Evolutionary conservation across 2,797 vertebrate species (phyloP).

Genomic region (Neosilurus mollespiculum): DNA sequence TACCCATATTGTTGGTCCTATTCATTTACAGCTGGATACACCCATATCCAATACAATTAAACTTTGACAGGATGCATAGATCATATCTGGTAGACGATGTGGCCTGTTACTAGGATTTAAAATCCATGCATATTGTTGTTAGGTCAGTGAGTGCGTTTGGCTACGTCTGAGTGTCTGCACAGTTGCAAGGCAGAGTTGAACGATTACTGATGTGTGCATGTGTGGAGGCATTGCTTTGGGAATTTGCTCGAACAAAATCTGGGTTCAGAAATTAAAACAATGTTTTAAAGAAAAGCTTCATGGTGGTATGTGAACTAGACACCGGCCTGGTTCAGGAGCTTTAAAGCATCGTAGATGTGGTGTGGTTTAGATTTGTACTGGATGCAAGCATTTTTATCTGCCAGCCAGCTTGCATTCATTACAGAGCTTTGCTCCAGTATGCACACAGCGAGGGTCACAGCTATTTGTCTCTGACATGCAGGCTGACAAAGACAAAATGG

Average conservation of each 20-base stretch:
- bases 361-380: slow-evolving; percentile 50
- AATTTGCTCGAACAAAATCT: slow-evolving; percentile 7
- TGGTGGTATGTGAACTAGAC: slow-evolving; percentile 37
- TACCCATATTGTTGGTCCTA: background rate
- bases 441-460: slow-evolving; percentile 54
- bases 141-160: slow-evolving; percentile 15
- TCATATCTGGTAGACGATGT: slow-evolving; percentile 10
- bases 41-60: slow-evolving; percentile 33
- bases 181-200: slow-evolving; percentile 8
- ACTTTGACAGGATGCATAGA: slow-evolving; percentile 39
- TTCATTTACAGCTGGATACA: slow-evolving; percentile 29
- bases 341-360: slow-evolving; percentile 39
- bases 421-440: slow-evolving; percentile 54
- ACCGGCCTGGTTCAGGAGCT: slow-evolving; percentile 31
- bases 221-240: slow-evolving; percentile 1
- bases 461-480: slow-evolving; percentile 55
- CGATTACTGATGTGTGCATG: slow-evolving; percentile 14
- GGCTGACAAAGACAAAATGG: slow-evolving; percentile 59
- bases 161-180: slow-evolving; percentile 1
- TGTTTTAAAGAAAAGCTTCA: slow-evolving; percentile 15
- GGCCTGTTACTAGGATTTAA: background rate
- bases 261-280: background rate
- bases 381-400: slow-evolving; percentile 55
- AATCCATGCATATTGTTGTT: slow-evolving; percentile 15
- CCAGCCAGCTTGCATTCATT: slow-evolving; percentile 58